A percentile compares a stretch with the other conserved stretches of the same genome.
phyloP scores from a whole-genome alignment of 1,140 invertebrate species.

The Grapholita molesta region DNA sequence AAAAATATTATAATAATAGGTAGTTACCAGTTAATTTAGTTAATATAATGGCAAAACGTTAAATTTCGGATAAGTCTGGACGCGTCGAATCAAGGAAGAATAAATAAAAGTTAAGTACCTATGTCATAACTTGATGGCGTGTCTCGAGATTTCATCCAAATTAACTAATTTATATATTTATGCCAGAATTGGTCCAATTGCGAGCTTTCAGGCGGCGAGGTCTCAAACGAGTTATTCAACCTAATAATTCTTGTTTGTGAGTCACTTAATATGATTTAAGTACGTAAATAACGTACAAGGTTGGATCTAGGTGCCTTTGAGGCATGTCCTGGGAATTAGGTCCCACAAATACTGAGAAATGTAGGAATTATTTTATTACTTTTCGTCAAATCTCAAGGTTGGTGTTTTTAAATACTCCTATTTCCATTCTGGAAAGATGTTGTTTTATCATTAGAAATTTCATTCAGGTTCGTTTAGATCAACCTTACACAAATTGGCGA shows the following conservation, averaged over 20 bases:
- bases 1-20: no score
- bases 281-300: slow-evolving; percentile 5
- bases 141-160: background rate
- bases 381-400: background rate
- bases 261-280: slow-evolving; percentile 3
- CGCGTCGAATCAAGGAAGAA: no score
- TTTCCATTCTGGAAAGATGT: no score
- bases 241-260: slow-evolving; percentile 1
- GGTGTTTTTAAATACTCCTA: no score
- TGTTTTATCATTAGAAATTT: no score
- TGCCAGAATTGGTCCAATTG: background rate
- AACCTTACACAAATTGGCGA: no score
- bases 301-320: slow-evolving; percentile 5
- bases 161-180: background rate
- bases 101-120: no score
- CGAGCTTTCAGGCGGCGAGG: background rate
- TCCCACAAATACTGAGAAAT: background rate
- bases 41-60: no score
- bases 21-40: no score
- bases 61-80: no score
- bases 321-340: background rate
- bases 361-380: background rate
- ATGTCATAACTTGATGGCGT: no score
- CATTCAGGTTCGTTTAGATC: no score
- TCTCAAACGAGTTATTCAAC: slow-evolving; percentile 13